Percentiles rank a stretch among this genome's conserved stretches.
Evolutionary conservation across 2,797 vertebrate genomes (phyloP).

Genomic region (Luscinia luscinia): DNA sequence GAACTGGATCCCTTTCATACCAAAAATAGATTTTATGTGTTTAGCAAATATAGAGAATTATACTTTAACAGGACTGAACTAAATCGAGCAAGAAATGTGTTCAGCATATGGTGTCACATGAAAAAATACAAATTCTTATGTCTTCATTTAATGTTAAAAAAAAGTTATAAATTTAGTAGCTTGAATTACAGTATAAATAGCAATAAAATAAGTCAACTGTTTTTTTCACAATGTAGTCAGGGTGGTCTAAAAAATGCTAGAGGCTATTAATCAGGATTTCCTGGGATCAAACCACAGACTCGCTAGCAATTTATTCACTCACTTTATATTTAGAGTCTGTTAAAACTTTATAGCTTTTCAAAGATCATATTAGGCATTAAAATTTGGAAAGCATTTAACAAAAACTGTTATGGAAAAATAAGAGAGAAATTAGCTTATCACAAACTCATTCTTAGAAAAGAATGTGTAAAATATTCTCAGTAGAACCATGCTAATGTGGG

Average conservation of each 20-base stretch:
- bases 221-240: constrained; percentile 72
- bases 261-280: constrained; percentile 80
- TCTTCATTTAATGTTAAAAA: constrained; percentile 26
- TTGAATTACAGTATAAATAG: constrained; percentile 64
- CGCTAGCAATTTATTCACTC: constrained; percentile 58
- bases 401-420: constrained; percentile 48
- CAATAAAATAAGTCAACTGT: constrained; percentile 72
- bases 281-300: constrained; percentile 76
- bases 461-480: constrained; percentile 52
- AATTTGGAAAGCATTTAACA: constrained; percentile 64
- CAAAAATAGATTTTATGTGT: background rate
- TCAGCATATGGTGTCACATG: constrained; percentile 4
- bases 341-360: constrained; percentile 77
- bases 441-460: constrained; percentile 57
- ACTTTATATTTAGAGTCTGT: constrained; percentile 71
- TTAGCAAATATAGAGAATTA: constrained; percentile 21
- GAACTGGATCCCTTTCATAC: background rate
- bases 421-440: constrained; percentile 62
- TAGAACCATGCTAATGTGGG: constrained; percentile 60
- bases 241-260: constrained; percentile 74
- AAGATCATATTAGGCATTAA: constrained; percentile 73
- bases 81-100: constrained; percentile 34
- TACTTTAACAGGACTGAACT: background rate
- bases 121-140: constrained; percentile 39
- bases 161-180: constrained; percentile 56